phyloP scores from a whole-genome alignment of 2,797 vertebrate species.

The Rhinella marina region DNA sequence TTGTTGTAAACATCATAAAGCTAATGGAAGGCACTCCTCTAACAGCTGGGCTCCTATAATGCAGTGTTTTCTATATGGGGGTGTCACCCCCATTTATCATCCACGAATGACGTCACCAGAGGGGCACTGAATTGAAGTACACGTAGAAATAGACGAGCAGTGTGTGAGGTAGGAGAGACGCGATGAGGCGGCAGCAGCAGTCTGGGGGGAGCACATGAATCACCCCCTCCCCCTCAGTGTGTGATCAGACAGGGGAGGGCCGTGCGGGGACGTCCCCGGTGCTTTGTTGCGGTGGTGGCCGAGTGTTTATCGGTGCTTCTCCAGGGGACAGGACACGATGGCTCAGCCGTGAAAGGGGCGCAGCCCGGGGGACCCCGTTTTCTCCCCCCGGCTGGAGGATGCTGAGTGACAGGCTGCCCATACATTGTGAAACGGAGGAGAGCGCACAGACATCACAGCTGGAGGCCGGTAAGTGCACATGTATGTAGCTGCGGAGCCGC shows the following conservation, averaged over 20 bases:
- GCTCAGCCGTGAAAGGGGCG: neutral
- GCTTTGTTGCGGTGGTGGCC: conserved; percentile 51
- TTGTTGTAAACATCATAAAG: no score
- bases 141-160: no score
- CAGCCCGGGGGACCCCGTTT: neutral
- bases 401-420: neutral
- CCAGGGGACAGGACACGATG: neutral
- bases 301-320: neutral
- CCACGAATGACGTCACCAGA: no score
- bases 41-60: no score
- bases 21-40: no score
- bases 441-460: neutral
- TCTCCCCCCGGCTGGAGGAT: conserved; percentile 23
- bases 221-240: neutral
- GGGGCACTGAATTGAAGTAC: no score
- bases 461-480: neutral
- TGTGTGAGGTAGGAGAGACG: no score
- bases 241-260: conserved; percentile 17
- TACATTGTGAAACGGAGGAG: no score
- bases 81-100: no score
- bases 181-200: neutral
- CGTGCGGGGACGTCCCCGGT: no score
- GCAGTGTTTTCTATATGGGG: no score
- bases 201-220: neutral
- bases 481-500: neutral